Conservation (phyloP, 2,797 vertebrate species). For the Pyrocephalus nanus region DNA sequence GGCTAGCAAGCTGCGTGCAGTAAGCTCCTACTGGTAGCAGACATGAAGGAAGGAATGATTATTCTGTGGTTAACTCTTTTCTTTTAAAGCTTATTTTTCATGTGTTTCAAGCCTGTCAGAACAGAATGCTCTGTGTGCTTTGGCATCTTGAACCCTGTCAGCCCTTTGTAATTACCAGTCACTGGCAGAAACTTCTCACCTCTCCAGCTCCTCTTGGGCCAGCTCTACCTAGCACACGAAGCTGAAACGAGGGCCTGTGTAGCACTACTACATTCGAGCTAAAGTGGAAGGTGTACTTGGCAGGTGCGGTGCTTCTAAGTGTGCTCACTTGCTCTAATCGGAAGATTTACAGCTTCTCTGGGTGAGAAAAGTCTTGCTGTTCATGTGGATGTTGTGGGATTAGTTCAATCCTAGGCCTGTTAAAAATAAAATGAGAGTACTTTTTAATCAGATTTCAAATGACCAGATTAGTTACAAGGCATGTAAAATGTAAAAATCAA, state of each 20-base stretch:
- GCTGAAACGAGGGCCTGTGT: neutral
- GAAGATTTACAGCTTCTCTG: neutral
- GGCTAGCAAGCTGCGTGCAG: neutral
- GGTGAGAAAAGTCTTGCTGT: neutral
- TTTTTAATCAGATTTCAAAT: neutral
- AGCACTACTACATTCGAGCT: accelerated
- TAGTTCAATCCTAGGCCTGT: neutral
- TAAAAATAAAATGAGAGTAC: neutral
- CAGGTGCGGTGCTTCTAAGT: accelerated
- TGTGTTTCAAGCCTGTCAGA: neutral
- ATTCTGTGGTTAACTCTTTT: neutral
- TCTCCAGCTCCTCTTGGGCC: neutral
- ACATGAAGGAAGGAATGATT: neutral
- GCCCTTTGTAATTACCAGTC: neutral
- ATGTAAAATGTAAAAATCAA: neutral
- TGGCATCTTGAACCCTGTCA: neutral
- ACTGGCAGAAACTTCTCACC: neutral
- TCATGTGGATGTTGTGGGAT: neutral
- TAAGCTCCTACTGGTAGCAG: neutral
- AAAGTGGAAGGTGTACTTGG: neutral
- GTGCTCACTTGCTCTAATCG: neutral
- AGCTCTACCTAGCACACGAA: neutral
- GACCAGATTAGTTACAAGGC: neutral
- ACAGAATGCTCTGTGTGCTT: neutral
- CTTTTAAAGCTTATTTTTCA: neutral